Conservation (phyloP, 2,113 vertebrate species). For the Gyps fulvus region DNA sequence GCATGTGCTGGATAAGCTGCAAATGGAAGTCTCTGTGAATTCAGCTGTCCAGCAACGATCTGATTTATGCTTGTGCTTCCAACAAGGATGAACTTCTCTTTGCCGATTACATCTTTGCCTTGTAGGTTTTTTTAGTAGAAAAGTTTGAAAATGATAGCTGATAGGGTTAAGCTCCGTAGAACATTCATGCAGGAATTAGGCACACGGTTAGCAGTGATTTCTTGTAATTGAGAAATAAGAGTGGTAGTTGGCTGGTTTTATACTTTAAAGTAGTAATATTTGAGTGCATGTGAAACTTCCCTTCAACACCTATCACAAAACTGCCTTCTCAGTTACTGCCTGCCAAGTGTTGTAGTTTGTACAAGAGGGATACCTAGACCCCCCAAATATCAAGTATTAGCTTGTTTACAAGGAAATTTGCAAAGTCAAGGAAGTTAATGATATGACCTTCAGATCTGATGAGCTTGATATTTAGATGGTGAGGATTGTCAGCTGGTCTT, state of each 20-base stretch:
- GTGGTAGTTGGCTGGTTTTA: not conserved
- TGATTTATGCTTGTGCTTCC: not conserved
- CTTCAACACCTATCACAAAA: not conserved
- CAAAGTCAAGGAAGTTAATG: not conserved
- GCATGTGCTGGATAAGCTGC: not conserved
- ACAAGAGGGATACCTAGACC: not conserved
- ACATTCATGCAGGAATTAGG: not conserved
- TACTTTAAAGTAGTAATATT: not conserved
- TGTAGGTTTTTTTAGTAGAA: not conserved
- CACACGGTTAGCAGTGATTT: not conserved
- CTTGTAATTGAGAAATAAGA: not conserved
- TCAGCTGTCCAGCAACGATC: not conserved
- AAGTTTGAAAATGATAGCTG: not conserved
- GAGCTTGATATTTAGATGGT: not conserved
- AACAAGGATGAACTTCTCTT: not conserved
- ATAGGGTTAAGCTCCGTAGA: not conserved
- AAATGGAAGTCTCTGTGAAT: not conserved
- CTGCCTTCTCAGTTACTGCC: not conserved
- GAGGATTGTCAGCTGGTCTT: not conserved
- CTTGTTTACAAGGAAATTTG: not conserved
- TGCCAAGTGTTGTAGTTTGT: not conserved
- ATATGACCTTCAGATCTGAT: not conserved
- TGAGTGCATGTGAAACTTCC: not conserved
- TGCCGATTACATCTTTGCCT: not conserved
- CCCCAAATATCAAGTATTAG: not conserved